Evolutionary conservation across 1,140 invertebrate species (phyloP), one percentile per base, ranked within the genome.

Genomic region (Branchinecta lynchi): DNA sequence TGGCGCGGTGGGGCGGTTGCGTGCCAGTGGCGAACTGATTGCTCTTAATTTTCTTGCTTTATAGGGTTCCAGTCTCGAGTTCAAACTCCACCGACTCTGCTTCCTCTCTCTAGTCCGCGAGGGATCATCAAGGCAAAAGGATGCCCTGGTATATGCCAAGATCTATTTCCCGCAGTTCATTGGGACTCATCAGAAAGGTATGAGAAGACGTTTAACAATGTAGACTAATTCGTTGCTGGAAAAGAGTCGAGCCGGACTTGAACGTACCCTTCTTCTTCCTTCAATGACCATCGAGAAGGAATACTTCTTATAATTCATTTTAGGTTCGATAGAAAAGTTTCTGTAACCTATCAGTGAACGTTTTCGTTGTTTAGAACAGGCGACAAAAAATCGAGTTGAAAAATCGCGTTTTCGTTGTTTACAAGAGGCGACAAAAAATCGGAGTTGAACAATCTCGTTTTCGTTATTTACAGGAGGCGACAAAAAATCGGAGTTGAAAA

Each of bases 61-160:
- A 15, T 6, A 60, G 51, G 51, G 51, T 15, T 60, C 51, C 43
- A 70, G 71, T 43, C 80, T 95, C 51, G 91, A 93, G 79, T 94
- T 94, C 76, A 92, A 91, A 77, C 79, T 95, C 68, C 91, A 94
- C 77, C 78, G 85, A 71, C 78, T 90, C 70, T 82, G 84, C 70
- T 90, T 89, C 76, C 85, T 89, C 76, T 82, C 84, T 75, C 76
- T 91, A 73, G 81, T 92, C 32, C 81, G 84, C 75, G 81, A 86
- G 78, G 89, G 88, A 8, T 78, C 83, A 20, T 76, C 78, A 66
- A 82, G 82, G 75, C 87, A 89, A 78, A 81, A 77, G 43, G 85
- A 88, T 76, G 92, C 92, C n/a, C 88, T 97, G 70, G 76, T 82
- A 72, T 96, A 96, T 81, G 93, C 93, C 3, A 83, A 91, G 65